Evolutionary conservation across 35 echinoderm and acorn worm species (phyloP), one percentile per base, ranked within the genome.

Genomic region (Holothuria glaberrima): DNA sequence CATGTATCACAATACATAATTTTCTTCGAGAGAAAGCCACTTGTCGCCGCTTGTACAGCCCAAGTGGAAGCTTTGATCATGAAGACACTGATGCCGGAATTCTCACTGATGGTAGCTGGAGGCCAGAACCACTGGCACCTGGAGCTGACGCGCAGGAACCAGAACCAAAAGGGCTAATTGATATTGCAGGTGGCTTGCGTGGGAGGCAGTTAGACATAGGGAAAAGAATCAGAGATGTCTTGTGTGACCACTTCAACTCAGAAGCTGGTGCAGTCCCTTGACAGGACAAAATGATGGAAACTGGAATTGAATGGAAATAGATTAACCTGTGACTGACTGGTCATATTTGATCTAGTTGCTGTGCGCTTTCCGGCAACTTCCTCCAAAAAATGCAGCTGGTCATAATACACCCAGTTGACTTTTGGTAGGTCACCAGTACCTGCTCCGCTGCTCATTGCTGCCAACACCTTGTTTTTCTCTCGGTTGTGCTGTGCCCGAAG

Each of bases 191-290:
- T 80, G 41, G 76, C 34, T 24, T 48, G 48, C 41, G 34, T 27
- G 35, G 76, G 34, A 80, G 76, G 76, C 61, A 65, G 61, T 65
- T 65, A 80, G 38, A 24, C 21, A 24, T 24, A 24, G 76, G 29
- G 38, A 80, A 48, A 48, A 50, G 38, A 80, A 80, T 80, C 48
- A 36, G 76, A 24, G 76, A 80, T 80, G 35, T 50, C 22, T 80
- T 80, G 21, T 48, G 48, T 48, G 76, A 80, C 38, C 48, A 80
- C 76, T 80, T 80, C 38, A 80, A 80, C 41, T 80, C 76, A 35
- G 34, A 36, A 80, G 48, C 35, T 80, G 76, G 76, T 48, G 31
- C 35, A 48, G 76, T 80, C 48, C 34, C 41, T 44, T 80, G 76
- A 35, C 76, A 80, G 38, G 22, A 50, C 35, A 35, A 73, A 73